Evolutionary conservation across 2,888 invertebrate genomes (phyloP).

Genomic region (Lepidonotus clava): DNA sequence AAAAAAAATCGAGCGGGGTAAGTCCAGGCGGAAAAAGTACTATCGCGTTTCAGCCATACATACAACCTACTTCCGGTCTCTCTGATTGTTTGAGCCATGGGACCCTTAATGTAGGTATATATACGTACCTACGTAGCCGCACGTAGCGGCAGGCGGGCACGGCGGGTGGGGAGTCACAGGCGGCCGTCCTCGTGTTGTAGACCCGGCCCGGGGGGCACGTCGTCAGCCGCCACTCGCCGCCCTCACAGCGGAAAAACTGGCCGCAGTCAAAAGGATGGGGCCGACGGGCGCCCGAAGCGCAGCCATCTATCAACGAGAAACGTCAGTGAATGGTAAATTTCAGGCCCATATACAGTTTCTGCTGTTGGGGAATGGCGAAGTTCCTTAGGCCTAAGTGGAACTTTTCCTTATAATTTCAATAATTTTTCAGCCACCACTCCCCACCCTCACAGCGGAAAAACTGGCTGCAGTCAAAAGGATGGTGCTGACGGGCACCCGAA

Average conservation of each 20-base stretch:
- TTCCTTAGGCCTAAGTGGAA: too few species aligned
- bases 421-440: background rate
- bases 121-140: constrained; percentile 4
- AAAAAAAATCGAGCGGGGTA: too few species aligned
- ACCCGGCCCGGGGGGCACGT: background rate
- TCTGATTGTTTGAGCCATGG: too few species aligned
- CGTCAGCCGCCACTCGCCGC: background rate
- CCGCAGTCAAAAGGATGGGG: constrained; percentile 4
- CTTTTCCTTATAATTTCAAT: too few species aligned
- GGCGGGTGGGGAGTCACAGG: background rate
- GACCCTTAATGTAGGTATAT: too few species aligned
- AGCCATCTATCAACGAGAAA: background rate
- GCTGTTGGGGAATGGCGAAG: too few species aligned
- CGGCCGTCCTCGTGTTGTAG: background rate
- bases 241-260: constrained; percentile 1
- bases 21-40: too few species aligned
- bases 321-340: too few species aligned
- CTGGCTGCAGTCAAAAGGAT: constrained; percentile 2
- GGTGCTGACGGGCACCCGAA: background rate
- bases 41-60: too few species aligned
- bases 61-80: too few species aligned
- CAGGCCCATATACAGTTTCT: too few species aligned
- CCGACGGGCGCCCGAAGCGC: background rate
- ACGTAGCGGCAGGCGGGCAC: constrained; percentile 2
- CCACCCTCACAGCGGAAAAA: background rate